Evolutionary conservation across 1,140 invertebrate species (phyloP).

Genomic region (Drosophila fuyamai): DNA sequence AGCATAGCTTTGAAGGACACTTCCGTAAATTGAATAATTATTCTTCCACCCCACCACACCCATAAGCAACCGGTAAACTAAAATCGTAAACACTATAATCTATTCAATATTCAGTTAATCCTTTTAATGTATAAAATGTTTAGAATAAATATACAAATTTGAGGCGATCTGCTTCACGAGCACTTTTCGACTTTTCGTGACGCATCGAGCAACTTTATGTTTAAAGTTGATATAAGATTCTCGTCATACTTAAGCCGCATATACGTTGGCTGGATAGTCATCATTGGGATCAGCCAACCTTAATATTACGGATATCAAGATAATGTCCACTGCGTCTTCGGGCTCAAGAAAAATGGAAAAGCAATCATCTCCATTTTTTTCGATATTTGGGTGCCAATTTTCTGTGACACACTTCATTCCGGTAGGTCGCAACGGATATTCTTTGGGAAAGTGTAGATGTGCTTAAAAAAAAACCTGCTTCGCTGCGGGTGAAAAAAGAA

Average conservation of each 20-base stretch:
- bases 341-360: constrained; percentile 99
- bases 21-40: too few species aligned
- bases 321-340: constrained; percentile 99
- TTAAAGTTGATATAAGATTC: constrained; percentile 99
- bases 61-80: too few species aligned
- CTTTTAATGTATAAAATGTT: constrained; percentile 83
- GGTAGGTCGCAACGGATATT: constrained; percentile 98
- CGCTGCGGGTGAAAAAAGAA: constrained; percentile 85
- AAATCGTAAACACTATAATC: too few species aligned
- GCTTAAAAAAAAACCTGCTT: constrained; percentile 99
- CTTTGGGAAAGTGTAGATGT: constrained; percentile 98
- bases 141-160: constrained; percentile 84
- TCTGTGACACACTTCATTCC: constrained; percentile 99
- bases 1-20: too few species aligned
- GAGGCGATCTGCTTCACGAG: constrained; percentile 73
- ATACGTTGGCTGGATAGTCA: constrained; percentile 99
- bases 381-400: constrained; percentile 99
- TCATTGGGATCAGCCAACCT: constrained; percentile 99
- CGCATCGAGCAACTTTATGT: constrained; percentile 98
- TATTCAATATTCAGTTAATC: constrained; percentile 55
- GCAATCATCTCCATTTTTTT: constrained; percentile 99
- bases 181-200: constrained; percentile 98
- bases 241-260: constrained; percentile 99
- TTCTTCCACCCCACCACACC: too few species aligned
- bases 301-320: constrained; percentile 99